Evolutionary conservation across 2,797 vertebrate genomes (phyloP).

Genomic region (Champsocephalus esox): DNA sequence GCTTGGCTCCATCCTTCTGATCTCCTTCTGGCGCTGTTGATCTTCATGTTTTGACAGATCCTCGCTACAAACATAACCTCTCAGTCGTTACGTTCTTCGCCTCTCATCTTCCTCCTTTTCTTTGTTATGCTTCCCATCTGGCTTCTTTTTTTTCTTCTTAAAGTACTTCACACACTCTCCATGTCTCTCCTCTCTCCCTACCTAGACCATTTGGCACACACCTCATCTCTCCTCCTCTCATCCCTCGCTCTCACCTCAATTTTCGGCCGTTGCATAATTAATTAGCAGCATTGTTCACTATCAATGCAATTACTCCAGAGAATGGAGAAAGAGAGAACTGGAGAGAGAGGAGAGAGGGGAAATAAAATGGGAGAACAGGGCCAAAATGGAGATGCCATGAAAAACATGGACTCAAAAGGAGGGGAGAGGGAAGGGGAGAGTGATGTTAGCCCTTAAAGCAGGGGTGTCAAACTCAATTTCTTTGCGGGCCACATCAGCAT

Average conservation of each 20-base stretch:
- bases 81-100: conserved; percentile 60
- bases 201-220: conserved; percentile 78
- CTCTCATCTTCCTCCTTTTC: conserved; percentile 69
- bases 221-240: conserved; percentile 74
- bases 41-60: conserved; percentile 63
- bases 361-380: conserved; percentile 63
- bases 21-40: conserved; percentile 44
- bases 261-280: conserved; percentile 88
- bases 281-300: conserved; percentile 85
- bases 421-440: conserved; percentile 37
- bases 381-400: conserved; percentile 72
- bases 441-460: conserved; percentile 67
- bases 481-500: too few relatives aligned
- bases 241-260: conserved; percentile 86
- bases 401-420: conserved; percentile 62
- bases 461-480: too few relatives aligned
- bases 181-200: conserved; percentile 49
- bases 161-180: conserved; percentile 41
- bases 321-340: conserved; percentile 65
- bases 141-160: conserved; percentile 31
- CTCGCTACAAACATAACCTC: conserved; percentile 72
- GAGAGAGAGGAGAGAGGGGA: conserved; percentile 23
- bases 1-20: conserved; percentile 55
- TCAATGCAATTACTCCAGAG: conserved; percentile 86
- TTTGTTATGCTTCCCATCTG: conserved; percentile 76